phyloP scores from a whole-genome alignment of 2,113 vertebrate species.

The Sapayoa aenigma region DNA sequence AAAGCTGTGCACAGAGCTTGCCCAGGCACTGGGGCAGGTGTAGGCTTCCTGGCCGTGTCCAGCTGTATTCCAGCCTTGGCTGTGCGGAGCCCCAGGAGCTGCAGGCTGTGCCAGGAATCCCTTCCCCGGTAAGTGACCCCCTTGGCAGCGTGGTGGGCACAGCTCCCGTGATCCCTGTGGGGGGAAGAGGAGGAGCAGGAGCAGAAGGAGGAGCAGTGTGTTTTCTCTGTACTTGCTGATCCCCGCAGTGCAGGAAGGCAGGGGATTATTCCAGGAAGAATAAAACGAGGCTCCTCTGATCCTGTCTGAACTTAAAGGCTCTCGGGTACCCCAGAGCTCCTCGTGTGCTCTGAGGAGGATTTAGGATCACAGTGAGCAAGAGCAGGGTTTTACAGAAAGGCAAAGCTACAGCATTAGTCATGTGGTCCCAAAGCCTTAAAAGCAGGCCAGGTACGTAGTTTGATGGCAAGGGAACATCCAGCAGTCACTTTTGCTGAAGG shows the following conservation, averaged over 20 bases:
- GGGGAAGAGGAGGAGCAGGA: no score
- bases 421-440: background rate
- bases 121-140: rapidly evolving
- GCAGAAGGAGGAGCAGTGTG: rapidly evolving
- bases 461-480: background rate
- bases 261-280: background rate
- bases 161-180: rapidly evolving
- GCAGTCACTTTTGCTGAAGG: background rate
- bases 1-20: rapidly evolving
- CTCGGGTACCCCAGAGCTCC: background rate
- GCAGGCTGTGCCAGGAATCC: rapidly evolving
- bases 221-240: rapidly evolving
- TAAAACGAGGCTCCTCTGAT: background rate
- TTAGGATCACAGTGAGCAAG: background rate
- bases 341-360: background rate
- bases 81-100: no score
- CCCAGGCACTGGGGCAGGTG: rapidly evolving
- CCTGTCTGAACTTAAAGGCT: background rate
- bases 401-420: background rate
- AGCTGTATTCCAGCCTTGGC: rapidly evolving
- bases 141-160: no score
- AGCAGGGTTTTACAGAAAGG: background rate
- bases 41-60: rapidly evolving
- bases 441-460: rapidly evolving
- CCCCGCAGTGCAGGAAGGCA: no score